A percentile compares a stretch with the other conserved stretches of the same genome.
phyloP scores from a whole-genome alignment of 1,140 invertebrate species.

The Drosophila aff. region DNA sequence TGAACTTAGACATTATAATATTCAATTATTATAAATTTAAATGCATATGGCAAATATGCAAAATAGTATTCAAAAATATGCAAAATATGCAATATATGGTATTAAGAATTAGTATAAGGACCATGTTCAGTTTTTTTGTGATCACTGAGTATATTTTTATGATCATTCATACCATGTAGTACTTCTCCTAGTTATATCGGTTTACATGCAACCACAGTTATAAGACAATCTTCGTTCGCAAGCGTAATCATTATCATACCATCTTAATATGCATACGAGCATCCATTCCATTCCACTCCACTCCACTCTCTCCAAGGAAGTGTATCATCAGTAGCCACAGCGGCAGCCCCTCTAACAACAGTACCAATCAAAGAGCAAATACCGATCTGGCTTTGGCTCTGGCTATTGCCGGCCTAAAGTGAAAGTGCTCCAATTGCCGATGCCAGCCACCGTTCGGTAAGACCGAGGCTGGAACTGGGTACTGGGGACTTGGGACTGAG shows the following conservation, averaged over 20 bases:
- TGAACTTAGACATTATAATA: too few species aligned
- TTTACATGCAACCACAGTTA: neutral
- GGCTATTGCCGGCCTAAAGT: slow-evolving; percentile 64
- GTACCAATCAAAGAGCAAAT: slow-evolving; percentile 75
- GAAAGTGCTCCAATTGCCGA: slow-evolving; percentile 80
- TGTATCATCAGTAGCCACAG: slow-evolving; percentile 41
- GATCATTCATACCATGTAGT: neutral
- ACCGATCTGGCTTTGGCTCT: slow-evolving; percentile 63
- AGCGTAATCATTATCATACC: slow-evolving; percentile 31
- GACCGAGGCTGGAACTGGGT: neutral
- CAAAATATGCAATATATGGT: too few species aligned
- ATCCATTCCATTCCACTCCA: slow-evolving; percentile 7
- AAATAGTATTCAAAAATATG: too few species aligned
- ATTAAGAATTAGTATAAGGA: neutral
- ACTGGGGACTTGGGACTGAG: neutral
- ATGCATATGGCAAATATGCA: too few species aligned
- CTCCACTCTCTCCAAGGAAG: slow-evolving; percentile 45
- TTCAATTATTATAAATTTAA: too few species aligned
- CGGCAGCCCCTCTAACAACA: slow-evolving; percentile 38
- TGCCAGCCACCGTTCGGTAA: slow-evolving; percentile 22
- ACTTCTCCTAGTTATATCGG: neutral
- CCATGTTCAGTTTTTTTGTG: neutral
- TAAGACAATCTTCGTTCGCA: slow-evolving; percentile 16
- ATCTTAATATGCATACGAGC: slow-evolving; percentile 38
- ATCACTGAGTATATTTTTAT: neutral